Conservation (phyloP, 2,113 vertebrate species). For the Rhinopomastus cyanomelas region DNA sequence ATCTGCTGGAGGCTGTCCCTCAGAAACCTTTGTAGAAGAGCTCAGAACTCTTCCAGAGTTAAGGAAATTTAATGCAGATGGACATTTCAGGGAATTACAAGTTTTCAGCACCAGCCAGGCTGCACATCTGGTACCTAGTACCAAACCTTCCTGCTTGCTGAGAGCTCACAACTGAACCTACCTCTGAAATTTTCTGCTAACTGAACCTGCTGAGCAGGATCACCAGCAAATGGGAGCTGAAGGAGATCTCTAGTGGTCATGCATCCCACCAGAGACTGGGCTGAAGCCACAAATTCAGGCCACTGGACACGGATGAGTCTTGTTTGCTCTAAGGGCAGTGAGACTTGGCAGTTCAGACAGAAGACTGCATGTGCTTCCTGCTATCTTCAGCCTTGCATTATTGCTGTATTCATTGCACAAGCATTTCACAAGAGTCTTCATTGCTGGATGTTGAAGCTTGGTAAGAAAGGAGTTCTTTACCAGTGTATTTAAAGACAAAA, state of each 20-base stretch:
- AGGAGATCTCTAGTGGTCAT: background rate
- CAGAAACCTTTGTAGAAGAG: background rate
- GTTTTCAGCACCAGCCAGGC: background rate
- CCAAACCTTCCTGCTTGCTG: background rate
- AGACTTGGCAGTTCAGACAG: background rate
- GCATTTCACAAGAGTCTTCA: background rate
- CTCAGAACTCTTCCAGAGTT: background rate
- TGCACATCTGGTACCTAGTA: background rate
- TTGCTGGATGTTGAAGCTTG: background rate
- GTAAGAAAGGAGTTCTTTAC: background rate
- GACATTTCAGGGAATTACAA: background rate
- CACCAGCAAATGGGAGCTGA: background rate
- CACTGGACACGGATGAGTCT: fast-evolving
- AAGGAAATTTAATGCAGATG: background rate
- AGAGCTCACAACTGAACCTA: background rate
- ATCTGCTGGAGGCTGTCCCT: background rate
- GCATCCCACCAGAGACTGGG: background rate
- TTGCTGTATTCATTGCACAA: background rate
- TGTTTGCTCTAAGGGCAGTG: background rate
- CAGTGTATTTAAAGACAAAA: background rate
- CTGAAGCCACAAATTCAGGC: background rate
- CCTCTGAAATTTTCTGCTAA: background rate
- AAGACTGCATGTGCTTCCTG: background rate
- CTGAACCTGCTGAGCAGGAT: fast-evolving
- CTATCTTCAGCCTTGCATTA: background rate